phyloP scores from a whole-genome alignment of 2,113 vertebrate genomes.

The Erpornis zantholeuca region DNA sequence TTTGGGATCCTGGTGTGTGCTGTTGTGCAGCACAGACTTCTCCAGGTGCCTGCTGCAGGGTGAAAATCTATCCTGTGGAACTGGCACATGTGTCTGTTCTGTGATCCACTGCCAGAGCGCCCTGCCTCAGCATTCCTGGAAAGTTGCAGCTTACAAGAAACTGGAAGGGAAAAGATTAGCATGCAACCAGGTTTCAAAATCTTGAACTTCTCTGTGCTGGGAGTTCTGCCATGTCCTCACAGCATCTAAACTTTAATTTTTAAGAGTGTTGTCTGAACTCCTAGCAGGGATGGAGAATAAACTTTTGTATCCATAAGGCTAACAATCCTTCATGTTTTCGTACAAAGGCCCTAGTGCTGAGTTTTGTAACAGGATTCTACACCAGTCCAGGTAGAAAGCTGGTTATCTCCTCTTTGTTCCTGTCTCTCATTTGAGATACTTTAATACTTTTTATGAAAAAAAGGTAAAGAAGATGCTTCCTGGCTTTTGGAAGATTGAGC shows the following conservation, averaged over 20 bases:
- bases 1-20: background rate
- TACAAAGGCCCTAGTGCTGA: background rate
- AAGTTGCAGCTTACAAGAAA: slow-evolving; percentile 1
- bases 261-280: background rate
- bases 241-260: background rate
- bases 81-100: background rate
- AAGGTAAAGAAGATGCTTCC: background rate
- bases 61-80: background rate
- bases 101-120: background rate
- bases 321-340: background rate
- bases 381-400: background rate
- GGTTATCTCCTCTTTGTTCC: background rate
- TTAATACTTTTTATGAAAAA: background rate
- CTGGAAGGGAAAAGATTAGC: background rate
- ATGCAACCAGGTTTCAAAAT: background rate
- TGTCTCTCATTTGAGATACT: background rate
- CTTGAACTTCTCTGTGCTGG: background rate
- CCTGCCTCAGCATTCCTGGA: background rate
- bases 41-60: background rate
- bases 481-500: background rate
- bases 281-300: background rate
- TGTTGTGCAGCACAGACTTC: background rate
- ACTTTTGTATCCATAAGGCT: background rate
- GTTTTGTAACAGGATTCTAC: background rate
- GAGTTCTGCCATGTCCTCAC: background rate